These are phyloP conservation scores for Julus scandinavius DNA, from an alignment of 2,888 invertebrate genomes.

Conservation along the genomic window DNA sequence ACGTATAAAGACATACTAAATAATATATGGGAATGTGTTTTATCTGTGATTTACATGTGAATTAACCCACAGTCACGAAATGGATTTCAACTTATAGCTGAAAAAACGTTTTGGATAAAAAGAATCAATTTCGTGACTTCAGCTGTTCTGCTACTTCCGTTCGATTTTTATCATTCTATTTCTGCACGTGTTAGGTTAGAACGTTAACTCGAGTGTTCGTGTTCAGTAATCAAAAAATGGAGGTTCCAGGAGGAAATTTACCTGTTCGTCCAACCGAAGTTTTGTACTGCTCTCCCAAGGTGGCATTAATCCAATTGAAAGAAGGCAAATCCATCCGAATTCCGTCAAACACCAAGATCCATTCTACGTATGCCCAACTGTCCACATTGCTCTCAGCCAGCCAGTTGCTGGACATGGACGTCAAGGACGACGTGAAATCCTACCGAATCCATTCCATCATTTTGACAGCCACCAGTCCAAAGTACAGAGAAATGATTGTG, in stretches of 20 bases:
- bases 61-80: too few species aligned
- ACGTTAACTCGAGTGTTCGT: background rate
- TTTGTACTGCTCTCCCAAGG: conserved; percentile 2
- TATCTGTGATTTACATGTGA: too few species aligned
- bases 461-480: conserved; percentile 28
- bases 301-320: background rate
- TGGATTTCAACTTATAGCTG: too few species aligned
- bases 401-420: conserved; percentile 5
- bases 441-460: conserved; percentile 29
- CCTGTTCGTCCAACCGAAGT: conserved; percentile 22
- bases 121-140: too few species aligned
- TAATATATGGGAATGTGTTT: too few species aligned
- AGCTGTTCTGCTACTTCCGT: too few species aligned
- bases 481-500: conserved; percentile 5
- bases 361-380: background rate
- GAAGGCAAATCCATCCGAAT: background rate
- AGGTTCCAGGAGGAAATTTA: background rate
- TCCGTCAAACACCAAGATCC: background rate
- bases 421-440: conserved; percentile 32
- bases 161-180: too few species aligned
- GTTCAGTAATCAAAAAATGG: background rate
- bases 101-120: too few species aligned
- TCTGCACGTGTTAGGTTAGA: background rate
- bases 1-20: too few species aligned
- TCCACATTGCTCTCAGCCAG: background rate